Percentiles rank a stretch among this genome's conserved stretches.
Conservation (phyloP, 2,888 invertebrate genomes). For the Eulithis testata region DNA sequence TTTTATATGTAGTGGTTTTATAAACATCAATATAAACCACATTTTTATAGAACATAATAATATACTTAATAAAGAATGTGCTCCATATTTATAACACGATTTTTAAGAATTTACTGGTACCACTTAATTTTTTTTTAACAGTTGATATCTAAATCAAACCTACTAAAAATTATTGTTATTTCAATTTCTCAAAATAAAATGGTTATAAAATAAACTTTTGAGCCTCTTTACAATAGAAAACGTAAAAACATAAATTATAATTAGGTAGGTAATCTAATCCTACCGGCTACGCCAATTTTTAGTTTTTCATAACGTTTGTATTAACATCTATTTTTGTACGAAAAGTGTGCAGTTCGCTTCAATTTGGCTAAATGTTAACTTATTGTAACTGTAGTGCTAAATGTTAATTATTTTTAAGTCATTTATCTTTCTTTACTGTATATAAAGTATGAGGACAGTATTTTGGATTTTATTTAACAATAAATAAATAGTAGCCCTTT, state of each 20-base stretch:
- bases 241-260: too few relatives aligned
- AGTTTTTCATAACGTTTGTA: not conserved
- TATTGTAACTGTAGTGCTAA: conserved; percentile 67
- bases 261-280: too few relatives aligned
- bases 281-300: conserved; percentile 9
- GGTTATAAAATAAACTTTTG: not conserved
- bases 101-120: not conserved
- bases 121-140: conserved; percentile 3
- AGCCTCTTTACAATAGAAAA: not conserved
- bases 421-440: conserved; percentile 69
- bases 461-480: conserved; percentile 37
- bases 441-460: conserved; percentile 74
- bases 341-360: conserved; percentile 32
- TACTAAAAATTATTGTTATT: not conserved
- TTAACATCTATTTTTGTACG: conserved; percentile 36
- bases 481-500: not conserved
- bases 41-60: too few relatives aligned
- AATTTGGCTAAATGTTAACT: conserved; percentile 56
- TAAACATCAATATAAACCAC: not conserved
- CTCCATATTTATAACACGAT: too few relatives aligned
- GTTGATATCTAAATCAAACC: not conserved
- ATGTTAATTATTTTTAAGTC: conserved; percentile 81
- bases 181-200: not conserved
- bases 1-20: conserved; percentile 4
- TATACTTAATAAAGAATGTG: too few relatives aligned